Percentiles rank a stretch among this genome's conserved stretches.
Evolutionary conservation across 1,140 invertebrate genomes (phyloP).

Genomic region (Saxidomus purpurata): DNA sequence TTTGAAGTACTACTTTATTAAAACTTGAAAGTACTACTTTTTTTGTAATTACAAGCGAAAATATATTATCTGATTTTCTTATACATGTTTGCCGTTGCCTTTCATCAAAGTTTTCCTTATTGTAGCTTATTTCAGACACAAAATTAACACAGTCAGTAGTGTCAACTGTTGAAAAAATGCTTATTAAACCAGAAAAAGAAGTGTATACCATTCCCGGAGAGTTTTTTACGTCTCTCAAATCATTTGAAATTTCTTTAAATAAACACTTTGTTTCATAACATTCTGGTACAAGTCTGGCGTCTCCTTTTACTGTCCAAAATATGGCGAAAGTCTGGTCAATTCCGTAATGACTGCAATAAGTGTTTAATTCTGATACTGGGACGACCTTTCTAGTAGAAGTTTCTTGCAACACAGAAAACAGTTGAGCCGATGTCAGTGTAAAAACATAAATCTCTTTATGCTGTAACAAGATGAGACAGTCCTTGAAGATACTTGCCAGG

Average conservation of each 20-base stretch:
- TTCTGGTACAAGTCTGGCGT: not conserved
- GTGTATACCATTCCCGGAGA: not conserved
- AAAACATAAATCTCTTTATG: not conserved
- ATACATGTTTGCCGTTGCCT: not conserved
- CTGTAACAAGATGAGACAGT: not conserved
- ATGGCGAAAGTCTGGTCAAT: not conserved
- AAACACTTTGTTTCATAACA: not conserved
- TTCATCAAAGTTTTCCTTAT: not conserved
- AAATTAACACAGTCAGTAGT: not conserved
- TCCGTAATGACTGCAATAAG: not conserved
- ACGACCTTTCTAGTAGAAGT: not conserved
- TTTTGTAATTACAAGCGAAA: not conserved
- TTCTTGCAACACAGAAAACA: not conserved
- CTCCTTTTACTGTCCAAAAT: not conserved
- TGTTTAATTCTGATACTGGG: not conserved
- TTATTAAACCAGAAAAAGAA: not conserved
- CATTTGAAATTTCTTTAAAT: not conserved
- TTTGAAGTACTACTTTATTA: not conserved
- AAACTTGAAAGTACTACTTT: too few species aligned
- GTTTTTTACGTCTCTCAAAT: not conserved
- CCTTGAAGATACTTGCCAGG: not conserved
- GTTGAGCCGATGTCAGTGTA: not conserved
- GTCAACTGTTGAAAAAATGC: not conserved
- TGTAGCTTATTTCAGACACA: not conserved
- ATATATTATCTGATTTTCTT: not conserved